A percentile compares a stretch with the other conserved stretches of the same genome.
These are phyloP conservation scores for Miopithecus talapoin DNA, from an alignment of 2,797 vertebrate species.

Conservation along the genomic window DNA sequence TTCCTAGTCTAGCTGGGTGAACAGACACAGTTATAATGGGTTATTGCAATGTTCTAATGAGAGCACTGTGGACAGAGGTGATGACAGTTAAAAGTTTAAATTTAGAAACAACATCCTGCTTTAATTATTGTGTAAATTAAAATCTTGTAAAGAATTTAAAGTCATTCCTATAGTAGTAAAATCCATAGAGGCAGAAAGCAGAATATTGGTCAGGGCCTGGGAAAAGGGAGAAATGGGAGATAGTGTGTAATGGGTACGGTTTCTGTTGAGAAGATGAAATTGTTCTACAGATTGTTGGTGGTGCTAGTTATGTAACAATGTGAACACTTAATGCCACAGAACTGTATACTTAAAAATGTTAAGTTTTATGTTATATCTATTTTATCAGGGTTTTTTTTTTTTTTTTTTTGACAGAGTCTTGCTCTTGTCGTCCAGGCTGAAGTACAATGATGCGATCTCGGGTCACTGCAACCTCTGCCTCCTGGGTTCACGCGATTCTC, in stretches of 20 bases:
- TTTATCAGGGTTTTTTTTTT: too few relatives aligned
- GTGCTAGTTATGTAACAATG: neutral
- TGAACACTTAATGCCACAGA: neutral
- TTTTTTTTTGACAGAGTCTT: too few relatives aligned
- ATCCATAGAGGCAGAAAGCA: neutral
- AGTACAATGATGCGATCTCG: too few relatives aligned
- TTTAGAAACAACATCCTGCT: neutral
- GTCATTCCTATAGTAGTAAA: neutral
- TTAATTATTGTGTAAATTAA: neutral
- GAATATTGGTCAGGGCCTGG: neutral
- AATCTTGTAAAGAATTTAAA: neutral
- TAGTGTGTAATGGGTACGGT: neutral
- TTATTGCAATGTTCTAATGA: neutral
- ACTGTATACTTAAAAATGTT: neutral
- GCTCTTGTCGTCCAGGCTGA: too few relatives aligned
- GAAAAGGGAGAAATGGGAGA: neutral
- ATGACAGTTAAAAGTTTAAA: neutral
- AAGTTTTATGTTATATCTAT: neutral
- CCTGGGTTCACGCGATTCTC: too few relatives aligned
- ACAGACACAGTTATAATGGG: neutral
- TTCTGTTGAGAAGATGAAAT: neutral
- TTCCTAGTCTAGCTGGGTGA: neutral
- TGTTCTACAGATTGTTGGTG: neutral
- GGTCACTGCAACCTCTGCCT: too few relatives aligned
- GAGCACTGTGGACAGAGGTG: neutral